Conservation (phyloP, 2,113 vertebrate species). For the Pampusana beccarii region DNA sequence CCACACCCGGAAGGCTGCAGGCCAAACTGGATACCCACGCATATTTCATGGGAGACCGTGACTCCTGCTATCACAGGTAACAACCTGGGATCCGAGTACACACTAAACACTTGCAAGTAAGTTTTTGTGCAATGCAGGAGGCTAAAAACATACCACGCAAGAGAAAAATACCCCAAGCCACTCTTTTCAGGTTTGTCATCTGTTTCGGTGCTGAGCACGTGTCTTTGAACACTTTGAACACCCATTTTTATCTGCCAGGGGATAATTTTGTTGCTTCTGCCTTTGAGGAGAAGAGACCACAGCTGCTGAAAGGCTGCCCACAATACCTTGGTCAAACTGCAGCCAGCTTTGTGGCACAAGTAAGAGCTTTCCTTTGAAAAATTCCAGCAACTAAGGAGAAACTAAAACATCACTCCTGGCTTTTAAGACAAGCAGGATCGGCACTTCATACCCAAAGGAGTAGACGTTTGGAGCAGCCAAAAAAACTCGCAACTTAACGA, state of each 20-base stretch:
- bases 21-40: fast-evolving
- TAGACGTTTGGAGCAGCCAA: background rate
- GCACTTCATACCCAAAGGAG: background rate
- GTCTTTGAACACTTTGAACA: background rate
- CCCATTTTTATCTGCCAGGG: background rate
- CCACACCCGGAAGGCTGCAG: background rate
- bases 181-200: background rate
- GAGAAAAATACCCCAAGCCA: background rate
- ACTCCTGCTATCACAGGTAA: background rate
- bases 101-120: background rate
- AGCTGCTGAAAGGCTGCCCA: background rate
- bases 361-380: background rate
- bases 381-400: background rate
- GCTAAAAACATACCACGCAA: background rate
- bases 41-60: fast-evolving
- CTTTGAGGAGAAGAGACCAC: background rate
- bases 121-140: background rate
- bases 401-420: background rate
- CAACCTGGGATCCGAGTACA: background rate
- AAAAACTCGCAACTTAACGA: background rate
- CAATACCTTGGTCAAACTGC: background rate
- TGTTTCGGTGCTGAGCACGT: fast-evolving
- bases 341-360: background rate
- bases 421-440: background rate
- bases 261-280: background rate